Evolutionary conservation across 1,140 invertebrate species (phyloP).

Genomic region (Halictus rubicundus): DNA sequence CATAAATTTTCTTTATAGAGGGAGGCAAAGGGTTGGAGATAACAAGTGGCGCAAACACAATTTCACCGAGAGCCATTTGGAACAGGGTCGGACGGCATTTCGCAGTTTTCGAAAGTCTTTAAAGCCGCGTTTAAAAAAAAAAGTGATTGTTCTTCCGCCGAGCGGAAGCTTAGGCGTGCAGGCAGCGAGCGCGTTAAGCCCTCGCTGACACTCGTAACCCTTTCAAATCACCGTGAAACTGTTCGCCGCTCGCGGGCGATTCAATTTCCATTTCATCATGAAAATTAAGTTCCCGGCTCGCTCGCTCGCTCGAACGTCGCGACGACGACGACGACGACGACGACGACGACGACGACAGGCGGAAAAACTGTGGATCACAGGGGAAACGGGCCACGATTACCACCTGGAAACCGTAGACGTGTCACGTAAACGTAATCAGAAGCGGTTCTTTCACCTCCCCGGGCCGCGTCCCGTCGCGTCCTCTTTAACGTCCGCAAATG

Average conservation of each 20-base stretch:
- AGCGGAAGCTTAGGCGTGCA: no score
- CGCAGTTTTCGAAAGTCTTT: no score
- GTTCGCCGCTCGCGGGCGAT: not conserved
- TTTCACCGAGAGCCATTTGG: no score
- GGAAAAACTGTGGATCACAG: not conserved
- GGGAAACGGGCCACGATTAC: constrained; percentile 14
- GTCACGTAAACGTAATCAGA: constrained; percentile 42
- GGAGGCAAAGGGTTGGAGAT: no score
- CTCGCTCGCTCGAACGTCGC: not conserved
- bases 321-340: no score
- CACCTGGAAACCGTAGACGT: not conserved
- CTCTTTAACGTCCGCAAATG: not conserved
- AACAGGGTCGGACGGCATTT: no score
- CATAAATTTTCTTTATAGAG: no score
- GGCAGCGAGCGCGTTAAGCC: no score
- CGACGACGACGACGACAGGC: not conserved
- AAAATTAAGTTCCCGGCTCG: not conserved
- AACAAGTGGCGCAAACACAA: no score
- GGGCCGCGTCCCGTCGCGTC: not conserved
- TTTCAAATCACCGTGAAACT: not conserved
- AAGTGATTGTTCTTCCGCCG: no score
- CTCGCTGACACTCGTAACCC: not conserved
- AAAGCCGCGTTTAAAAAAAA: no score
- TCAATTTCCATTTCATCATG: not conserved
- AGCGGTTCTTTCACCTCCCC: not conserved